Evolutionary conservation across 2,113 vertebrate genomes (phyloP).

Genomic region (Sphyrna mokarran): DNA sequence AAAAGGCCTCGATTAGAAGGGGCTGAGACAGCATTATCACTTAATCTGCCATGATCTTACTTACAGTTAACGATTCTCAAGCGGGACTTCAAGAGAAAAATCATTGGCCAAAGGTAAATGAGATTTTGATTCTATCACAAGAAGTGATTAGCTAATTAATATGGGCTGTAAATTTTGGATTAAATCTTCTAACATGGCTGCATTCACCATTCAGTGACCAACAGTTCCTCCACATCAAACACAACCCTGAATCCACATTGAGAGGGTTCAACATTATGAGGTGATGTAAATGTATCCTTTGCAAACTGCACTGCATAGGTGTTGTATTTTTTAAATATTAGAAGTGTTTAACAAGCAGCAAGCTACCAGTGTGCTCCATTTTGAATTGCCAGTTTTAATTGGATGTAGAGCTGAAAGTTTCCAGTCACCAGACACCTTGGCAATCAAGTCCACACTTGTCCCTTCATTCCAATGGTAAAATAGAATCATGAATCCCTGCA

Average conservation of each 20-base stretch:
- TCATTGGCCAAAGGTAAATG: not conserved
- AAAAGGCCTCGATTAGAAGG: not conserved
- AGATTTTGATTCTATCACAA: not conserved
- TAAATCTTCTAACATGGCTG: not conserved
- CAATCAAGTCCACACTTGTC: not conserved
- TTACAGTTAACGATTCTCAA: not conserved
- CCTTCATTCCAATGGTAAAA: not conserved
- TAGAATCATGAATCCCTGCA: not conserved
- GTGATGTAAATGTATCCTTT: not conserved
- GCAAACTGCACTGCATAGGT: not conserved
- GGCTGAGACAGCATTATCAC: slow-evolving; percentile 11
- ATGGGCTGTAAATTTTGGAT: too few species aligned
- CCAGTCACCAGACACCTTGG: not conserved
- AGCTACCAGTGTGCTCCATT: not conserved
- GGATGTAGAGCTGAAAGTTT: not conserved
- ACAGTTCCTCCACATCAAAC: not conserved
- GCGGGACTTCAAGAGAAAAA: not conserved
- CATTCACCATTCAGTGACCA: not conserved
- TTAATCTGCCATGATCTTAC: not conserved
- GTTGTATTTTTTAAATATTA: not conserved
- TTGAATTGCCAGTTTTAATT: not conserved
- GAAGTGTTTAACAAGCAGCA: not conserved
- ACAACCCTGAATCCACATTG: not conserved
- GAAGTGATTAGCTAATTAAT: not conserved
- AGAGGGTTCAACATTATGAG: not conserved